Evolutionary conservation across 2,797 vertebrate genomes (phyloP).

Genomic region (Karalla daura): DNA sequence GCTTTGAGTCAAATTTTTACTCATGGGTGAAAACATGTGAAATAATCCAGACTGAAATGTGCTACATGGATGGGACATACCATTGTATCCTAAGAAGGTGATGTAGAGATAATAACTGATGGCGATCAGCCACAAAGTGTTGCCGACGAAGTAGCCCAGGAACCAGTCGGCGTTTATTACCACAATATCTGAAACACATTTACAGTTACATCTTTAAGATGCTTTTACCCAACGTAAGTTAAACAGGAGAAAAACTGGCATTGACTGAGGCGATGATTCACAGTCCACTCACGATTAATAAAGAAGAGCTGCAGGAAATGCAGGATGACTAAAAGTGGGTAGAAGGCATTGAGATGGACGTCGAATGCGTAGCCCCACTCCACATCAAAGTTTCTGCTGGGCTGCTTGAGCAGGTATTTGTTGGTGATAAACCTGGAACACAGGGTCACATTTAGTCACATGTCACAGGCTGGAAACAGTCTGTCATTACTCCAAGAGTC

Average conservation of each 20-base stretch:
- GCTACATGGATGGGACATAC: too few species aligned
- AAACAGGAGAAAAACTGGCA: constrained; percentile 6
- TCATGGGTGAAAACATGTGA: too few species aligned
- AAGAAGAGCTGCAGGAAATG: constrained; percentile 98
- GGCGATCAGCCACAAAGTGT: constrained; percentile 94
- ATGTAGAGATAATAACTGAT: constrained; percentile 97
- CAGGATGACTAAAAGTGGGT: constrained; percentile 95
- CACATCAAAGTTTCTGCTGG: constrained; percentile 90
- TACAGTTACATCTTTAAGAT: too few species aligned
- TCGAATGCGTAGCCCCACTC: constrained; percentile 99
- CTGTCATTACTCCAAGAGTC: neutral
- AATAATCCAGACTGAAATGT: too few species aligned
- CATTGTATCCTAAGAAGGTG: constrained; percentile 97
- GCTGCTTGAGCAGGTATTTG: constrained; percentile 92
- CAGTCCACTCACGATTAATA: constrained; percentile 92
- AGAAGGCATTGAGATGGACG: constrained; percentile 98
- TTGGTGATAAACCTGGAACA: constrained; percentile 91
- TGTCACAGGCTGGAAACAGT: neutral
- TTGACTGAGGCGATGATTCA: neutral
- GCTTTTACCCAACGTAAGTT: too few species aligned
- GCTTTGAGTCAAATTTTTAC: too few species aligned
- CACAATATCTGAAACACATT: constrained; percentile 89
- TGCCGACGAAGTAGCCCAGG: constrained; percentile 93
- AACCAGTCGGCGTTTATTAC: constrained; percentile 87
- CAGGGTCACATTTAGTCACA: neutral